Evolutionary conservation across 2,113 vertebrate genomes (phyloP), one percentile per base, ranked within the genome.

Genomic region (Agelaius tricolor): DNA sequence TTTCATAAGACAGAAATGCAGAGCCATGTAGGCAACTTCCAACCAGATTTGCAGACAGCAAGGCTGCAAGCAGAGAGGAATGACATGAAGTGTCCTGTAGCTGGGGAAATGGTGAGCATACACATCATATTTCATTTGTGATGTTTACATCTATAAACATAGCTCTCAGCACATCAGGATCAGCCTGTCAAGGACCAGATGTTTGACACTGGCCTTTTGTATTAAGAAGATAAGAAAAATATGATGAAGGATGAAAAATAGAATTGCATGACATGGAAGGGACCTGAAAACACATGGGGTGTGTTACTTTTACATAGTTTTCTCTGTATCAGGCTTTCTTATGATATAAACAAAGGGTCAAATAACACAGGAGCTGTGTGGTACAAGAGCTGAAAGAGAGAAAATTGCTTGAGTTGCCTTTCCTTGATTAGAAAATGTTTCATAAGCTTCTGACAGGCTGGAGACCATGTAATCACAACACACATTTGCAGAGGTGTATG

Each of bases 401-500:
- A 73, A 87, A 87, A 91, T 66, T 66, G 46, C 30, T 57, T 33
- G 18, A 84, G 21, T 73, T 93, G 71, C 30, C 46, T 83, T 82
- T 83, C 46, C 30, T 43, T 85, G 49, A 63, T 79, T 49, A 66
- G 49, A 76, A 93, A 79, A 76, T 47, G 23, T 90, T 82, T 88
- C 62, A 58, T 91, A 73, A 79, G 72, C 68, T 94, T 89, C 67
- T 82, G 69, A 83, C 46, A 90, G 43, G 67, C 37, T 85, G 67
- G 31, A 95, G 89, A 85, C 37, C 43, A 37, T 33, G 44, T 59
- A 96, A 90, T 88, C 69, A 91, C 67, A 85, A 90, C 49, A 82
- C 43, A 54, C 37, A 79, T 82, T 94, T 94, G 93, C 66, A 96
- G 78, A 89, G 51, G 74, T 90, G 59, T 51, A 85, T 83, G 54